Conservation (phyloP, 2,797 vertebrate genomes). For the Phoebastria nigripes region DNA sequence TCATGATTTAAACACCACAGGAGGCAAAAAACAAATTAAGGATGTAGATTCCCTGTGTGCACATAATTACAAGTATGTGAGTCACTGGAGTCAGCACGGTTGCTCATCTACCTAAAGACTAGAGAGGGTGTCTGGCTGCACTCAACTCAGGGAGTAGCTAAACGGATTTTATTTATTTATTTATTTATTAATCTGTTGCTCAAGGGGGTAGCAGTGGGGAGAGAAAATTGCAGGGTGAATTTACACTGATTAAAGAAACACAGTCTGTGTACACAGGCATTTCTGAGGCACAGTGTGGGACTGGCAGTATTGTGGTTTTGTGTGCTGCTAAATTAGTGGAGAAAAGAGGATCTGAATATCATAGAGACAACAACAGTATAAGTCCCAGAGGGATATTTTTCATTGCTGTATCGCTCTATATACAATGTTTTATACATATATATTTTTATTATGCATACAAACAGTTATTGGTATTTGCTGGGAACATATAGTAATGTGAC, state of each 20-base stretch:
- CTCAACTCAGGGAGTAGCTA: neutral
- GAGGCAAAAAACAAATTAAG: constrained; percentile 71
- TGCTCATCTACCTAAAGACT: constrained; percentile 64
- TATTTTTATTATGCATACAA: constrained; percentile 29
- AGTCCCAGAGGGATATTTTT: constrained; percentile 25
- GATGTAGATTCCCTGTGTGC: constrained; percentile 58
- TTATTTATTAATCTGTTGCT: constrained; percentile 38
- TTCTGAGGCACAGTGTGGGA: constrained; percentile 41
- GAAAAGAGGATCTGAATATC: constrained; percentile 25
- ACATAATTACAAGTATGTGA: constrained; percentile 67
- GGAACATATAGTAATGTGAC: neutral
- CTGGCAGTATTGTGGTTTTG: constrained; percentile 47
- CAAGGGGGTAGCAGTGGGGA: constrained; percentile 3
- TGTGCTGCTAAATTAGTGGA: constrained; percentile 17
- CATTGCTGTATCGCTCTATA: neutral
- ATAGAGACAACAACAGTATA: constrained; percentile 25
- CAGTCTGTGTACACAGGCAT: neutral
- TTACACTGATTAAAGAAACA: constrained; percentile 52
- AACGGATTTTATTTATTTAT: neutral
- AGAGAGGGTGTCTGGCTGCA: constrained; percentile 48
- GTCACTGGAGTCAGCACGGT: constrained; percentile 49
- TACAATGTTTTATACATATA: neutral
- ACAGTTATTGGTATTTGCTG: constrained; percentile 30
- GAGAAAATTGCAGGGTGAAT: constrained; percentile 59
- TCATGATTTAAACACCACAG: constrained; percentile 70